Percentiles rank a stretch among this genome's conserved stretches.
These are phyloP conservation scores for Enteromius anoplus DNA, from an alignment of 2,797 vertebrate species.

Conservation along the genomic window DNA sequence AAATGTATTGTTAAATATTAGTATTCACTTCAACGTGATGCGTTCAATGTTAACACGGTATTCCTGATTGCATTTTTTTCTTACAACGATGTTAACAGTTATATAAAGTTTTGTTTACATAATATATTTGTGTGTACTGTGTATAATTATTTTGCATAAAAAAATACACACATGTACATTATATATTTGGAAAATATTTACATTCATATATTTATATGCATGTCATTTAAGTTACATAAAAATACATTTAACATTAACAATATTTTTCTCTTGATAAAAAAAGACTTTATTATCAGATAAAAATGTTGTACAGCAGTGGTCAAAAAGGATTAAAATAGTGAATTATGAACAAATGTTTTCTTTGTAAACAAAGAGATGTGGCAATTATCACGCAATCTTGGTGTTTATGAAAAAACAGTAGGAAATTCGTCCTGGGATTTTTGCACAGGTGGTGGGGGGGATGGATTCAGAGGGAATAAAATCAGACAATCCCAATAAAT, in stretches of 20 bases:
- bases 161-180: too few relatives aligned
- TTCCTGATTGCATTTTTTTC: not conserved
- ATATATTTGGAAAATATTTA: too few relatives aligned
- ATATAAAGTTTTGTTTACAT: too few relatives aligned
- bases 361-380: not conserved
- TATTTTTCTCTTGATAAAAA: too few relatives aligned
- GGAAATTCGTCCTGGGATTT: not conserved
- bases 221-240: too few relatives aligned
- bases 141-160: too few relatives aligned
- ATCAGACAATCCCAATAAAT: not conserved
- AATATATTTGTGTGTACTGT: too few relatives aligned
- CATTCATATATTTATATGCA: too few relatives aligned
- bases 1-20: not conserved
- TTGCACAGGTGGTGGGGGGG: not conserved
- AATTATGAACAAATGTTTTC: not conserved
- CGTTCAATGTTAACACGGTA: not conserved
- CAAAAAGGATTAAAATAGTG: not conserved
- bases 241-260: too few relatives aligned
- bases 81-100: not conserved
- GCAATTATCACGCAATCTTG: not conserved
- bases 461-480: not conserved
- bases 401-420: not conserved
- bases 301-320: not conserved
- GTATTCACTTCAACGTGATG: not conserved
- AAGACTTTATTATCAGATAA: too few relatives aligned